Base-by-base conservation (phyloP, 2,888 invertebrate species). In the Adelognathus sp. region DNA sequence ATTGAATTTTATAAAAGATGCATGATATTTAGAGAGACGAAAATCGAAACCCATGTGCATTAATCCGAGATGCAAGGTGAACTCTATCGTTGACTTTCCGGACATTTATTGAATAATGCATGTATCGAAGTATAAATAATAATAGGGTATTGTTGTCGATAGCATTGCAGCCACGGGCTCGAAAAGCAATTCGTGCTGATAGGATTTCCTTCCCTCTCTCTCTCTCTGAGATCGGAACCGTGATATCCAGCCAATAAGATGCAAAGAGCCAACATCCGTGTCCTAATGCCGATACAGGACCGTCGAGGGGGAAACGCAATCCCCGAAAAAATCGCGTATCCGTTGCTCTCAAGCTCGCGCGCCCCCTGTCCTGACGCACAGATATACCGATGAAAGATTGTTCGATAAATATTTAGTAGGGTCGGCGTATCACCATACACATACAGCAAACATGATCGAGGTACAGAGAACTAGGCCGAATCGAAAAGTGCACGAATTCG, bases 361-460 rank as follows among this genome's bases (percentile, higher is more conserved):
- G n/a, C 27, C 21, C 46, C 24, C 36, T 18, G 41, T 60, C 52
- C 36, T 33, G 16, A 36, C 52, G 18, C 11, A 33, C 21, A 39
- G 41, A 61, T 14, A n/a, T n/a, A 44, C 67, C 67, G 56, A 73
- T 67, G 67, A 69, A 73, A 69, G 54, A 73, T 73, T 61, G 46
- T 16, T 11, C 54, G 67, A 77, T 77, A 73, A 73, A 77, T 67
- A 77, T 77, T 77, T 72, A 73, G 54, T 56, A 73, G 77, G 72
- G 61, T 67, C 61, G 39, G 18, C n/a, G 46, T 56, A 27, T 29
- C 18, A 14, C 46, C 36, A 72, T 73, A 56, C 67, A 63, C 72
- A 31, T 54, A 67, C 36, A 16, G 33, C 24, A 24, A 60, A 50
- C 29, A 41, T 56, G 31, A 3, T 7, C 14, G n/a, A 56, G 18